phyloP scores from a whole-genome alignment of 2,113 vertebrate species.

The Dicentrarchus labrax region DNA sequence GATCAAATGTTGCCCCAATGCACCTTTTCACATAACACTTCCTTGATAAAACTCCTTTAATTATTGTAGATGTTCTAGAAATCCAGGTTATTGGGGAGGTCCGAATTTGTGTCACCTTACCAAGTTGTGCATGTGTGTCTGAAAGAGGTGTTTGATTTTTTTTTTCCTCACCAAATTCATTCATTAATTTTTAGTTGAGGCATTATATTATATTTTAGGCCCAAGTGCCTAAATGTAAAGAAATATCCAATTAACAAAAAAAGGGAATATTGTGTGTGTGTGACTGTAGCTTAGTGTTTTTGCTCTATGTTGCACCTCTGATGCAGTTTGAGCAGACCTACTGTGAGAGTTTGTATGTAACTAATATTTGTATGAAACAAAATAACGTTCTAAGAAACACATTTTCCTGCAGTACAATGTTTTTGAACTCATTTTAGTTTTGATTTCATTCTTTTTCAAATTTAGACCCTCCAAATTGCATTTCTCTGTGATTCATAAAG shows the following conservation, averaged over 20 bases:
- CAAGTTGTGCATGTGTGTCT: slow-evolving; percentile 5
- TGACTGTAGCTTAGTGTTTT: slow-evolving; percentile 12
- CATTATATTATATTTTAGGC: not conserved
- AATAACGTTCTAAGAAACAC: slow-evolving; percentile 20
- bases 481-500: slow-evolving; percentile 43
- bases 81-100: slow-evolving; percentile 9
- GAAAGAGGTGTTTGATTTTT: not conserved
- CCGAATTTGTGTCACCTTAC: slow-evolving; percentile 7
- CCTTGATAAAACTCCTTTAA: slow-evolving; percentile 17
- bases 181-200: not conserved
- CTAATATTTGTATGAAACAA: slow-evolving; percentile 35
- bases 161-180: not conserved
- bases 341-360: slow-evolving; percentile 5
- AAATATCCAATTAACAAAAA: slow-evolving; percentile 2
- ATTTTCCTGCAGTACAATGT: slow-evolving; percentile 45
- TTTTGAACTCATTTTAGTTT: slow-evolving; percentile 28
- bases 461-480: slow-evolving; percentile 27
- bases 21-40: slow-evolving; percentile 17
- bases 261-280: slow-evolving; percentile 1
- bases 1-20: not conserved
- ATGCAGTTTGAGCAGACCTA: slow-evolving; percentile 12
- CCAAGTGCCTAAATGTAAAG: slow-evolving; percentile 4
- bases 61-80: slow-evolving; percentile 13
- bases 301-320: not conserved
- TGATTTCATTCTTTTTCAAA: slow-evolving; percentile 20